Evolutionary conservation across 2,797 vertebrate genomes (phyloP).

Genomic region (Menidia menidia): DNA sequence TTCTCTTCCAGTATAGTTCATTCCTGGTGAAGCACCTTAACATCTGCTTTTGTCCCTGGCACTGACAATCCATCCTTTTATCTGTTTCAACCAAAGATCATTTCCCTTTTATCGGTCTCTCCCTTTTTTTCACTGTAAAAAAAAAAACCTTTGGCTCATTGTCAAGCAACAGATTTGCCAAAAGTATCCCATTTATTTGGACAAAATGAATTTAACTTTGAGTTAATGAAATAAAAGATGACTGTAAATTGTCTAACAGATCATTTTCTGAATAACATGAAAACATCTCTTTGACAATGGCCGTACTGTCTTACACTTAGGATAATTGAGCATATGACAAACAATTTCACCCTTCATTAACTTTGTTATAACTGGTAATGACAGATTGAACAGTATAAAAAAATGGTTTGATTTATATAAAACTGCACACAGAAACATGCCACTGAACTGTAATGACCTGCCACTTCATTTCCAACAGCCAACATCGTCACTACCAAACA

Average conservation of each 20-base stretch:
- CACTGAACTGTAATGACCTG: neutral
- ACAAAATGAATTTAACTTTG: constrained; percentile 11
- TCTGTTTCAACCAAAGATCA: constrained; percentile 31
- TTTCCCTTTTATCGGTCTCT: constrained; percentile 39
- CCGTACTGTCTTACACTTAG: neutral
- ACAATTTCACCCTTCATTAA: neutral
- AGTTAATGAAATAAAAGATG: constrained; percentile 4
- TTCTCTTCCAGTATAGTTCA: neutral
- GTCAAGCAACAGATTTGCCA: constrained; percentile 37
- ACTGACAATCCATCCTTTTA: constrained; percentile 5
- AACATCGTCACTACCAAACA: neutral
- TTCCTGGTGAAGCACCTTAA: constrained; percentile 16
- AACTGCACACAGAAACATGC: neutral
- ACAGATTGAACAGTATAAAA: neutral
- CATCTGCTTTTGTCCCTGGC: constrained; percentile 14
- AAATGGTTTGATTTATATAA: neutral
- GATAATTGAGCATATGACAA: neutral
- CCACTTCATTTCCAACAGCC: neutral
- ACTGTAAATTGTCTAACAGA: constrained; percentile 10
- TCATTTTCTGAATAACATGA: neutral
- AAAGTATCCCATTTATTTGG: constrained; percentile 28
- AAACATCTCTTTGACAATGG: neutral
- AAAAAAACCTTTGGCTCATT: constrained; percentile 46
- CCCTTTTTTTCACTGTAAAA: constrained; percentile 28
- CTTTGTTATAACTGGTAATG: neutral